Evolutionary conservation across 2,113 vertebrate genomes (phyloP).

Genomic region (Glaucomys volans): DNA sequence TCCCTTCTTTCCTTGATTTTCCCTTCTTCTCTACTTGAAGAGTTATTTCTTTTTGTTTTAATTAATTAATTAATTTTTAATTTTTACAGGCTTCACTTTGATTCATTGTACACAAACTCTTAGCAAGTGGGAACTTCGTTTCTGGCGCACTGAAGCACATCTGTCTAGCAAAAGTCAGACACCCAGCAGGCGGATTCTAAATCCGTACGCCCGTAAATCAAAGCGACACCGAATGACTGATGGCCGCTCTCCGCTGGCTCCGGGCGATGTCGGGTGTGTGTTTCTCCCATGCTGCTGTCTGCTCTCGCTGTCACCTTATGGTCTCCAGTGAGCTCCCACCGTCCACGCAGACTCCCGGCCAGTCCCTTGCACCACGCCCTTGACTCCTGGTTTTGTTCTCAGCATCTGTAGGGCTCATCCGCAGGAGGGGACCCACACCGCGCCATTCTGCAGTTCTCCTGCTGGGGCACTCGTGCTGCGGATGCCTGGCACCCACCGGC

Average conservation of each 20-base stretch:
- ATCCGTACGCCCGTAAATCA: conserved; percentile 13
- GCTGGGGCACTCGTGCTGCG: too few relatives aligned
- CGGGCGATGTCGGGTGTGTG: background rate
- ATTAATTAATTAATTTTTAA: too few relatives aligned
- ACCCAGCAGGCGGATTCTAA: conserved; percentile 15
- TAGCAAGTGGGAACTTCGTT: background rate
- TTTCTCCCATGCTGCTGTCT: background rate
- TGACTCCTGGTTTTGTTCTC: background rate
- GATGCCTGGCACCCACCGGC: background rate
- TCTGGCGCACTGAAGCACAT: background rate
- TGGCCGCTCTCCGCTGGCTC: accelerated
- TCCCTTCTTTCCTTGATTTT: background rate
- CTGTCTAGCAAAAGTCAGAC: conserved; percentile 6
- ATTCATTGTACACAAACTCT: too few relatives aligned
- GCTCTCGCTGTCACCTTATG: too few relatives aligned
- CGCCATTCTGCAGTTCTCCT: background rate
- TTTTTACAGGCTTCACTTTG: too few relatives aligned
- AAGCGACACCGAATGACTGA: background rate
- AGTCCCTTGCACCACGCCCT: background rate
- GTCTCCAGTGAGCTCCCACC: too few relatives aligned
- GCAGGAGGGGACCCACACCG: background rate
- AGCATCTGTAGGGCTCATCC: background rate
- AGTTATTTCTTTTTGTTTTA: background rate
- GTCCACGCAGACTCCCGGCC: too few relatives aligned
- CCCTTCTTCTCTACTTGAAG: background rate